Evolutionary conservation across 2,797 vertebrate species (phyloP).

Genomic region (Momotus momota): DNA sequence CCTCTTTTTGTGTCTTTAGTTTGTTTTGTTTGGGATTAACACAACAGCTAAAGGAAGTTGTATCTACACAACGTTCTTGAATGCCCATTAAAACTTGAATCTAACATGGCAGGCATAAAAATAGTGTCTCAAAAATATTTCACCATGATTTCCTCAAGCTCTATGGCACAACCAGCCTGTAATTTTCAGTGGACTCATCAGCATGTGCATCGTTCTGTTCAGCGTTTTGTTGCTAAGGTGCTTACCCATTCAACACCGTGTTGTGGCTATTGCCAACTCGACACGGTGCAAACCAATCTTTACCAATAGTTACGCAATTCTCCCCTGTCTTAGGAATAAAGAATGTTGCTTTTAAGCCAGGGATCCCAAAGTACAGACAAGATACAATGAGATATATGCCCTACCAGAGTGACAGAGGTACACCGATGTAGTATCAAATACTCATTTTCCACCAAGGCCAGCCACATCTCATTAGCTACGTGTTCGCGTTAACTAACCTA

Average conservation of each 20-base stretch:
- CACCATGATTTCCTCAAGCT: background rate
- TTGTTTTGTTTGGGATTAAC: background rate
- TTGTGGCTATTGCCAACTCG: background rate
- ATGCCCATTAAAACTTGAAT: background rate
- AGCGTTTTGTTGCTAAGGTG: background rate
- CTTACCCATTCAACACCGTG: background rate
- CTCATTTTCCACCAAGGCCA: background rate
- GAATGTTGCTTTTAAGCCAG: background rate
- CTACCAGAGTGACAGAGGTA: background rate
- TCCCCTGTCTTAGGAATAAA: background rate
- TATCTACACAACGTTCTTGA: background rate
- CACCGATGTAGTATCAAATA: background rate
- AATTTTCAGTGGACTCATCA: background rate
- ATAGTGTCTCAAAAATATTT: background rate
- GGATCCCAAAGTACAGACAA: background rate
- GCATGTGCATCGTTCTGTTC: background rate
- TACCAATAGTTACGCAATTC: background rate
- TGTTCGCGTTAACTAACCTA: background rate
- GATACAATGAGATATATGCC: background rate
- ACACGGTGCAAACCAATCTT: background rate
- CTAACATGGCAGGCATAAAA: background rate
- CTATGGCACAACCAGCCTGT: background rate
- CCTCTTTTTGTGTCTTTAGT: background rate
- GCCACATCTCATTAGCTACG: background rate
- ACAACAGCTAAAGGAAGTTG: background rate